phyloP scores from a whole-genome alignment of 30 jellyfish, hydroid and myxozoan genomes.

The Clytia hemisphaerica region DNA sequence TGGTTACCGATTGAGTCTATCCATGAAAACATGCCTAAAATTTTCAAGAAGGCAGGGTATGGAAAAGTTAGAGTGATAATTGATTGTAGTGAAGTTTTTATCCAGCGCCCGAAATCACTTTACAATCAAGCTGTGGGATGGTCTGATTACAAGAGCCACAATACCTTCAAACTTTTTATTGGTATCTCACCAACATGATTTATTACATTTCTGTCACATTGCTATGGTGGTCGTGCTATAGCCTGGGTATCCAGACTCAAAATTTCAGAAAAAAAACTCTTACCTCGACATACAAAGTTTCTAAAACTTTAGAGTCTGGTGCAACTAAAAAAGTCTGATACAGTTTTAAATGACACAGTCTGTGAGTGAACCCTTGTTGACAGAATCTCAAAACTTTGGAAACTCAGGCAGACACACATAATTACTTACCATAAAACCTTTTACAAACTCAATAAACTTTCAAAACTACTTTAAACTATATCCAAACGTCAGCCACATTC shows the following conservation, averaged over 20 bases:
- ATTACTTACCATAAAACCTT: no score
- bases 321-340: no score
- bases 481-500: constrained; percentile 32
- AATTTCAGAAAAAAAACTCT: no score
- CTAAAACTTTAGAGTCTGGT: no score
- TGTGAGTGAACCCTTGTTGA: no score
- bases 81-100: constrained; percentile 40
- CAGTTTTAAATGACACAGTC: no score
- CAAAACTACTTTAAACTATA: no score
- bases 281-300: no score
- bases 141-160: constrained; percentile 58
- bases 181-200: constrained; percentile 41
- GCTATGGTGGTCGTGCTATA: constrained; percentile 72
- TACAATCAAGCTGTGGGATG: constrained; percentile 40
- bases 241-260: no score
- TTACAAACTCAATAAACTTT: no score
- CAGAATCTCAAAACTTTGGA: no score
- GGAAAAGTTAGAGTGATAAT: constrained; percentile 25
- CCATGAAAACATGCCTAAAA: constrained; percentile 5
- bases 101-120: constrained; percentile 44
- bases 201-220: constrained; percentile 31
- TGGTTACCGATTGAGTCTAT: constrained; percentile 43
- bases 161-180: constrained; percentile 34
- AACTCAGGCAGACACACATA: no score
- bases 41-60: constrained; percentile 14